Evolutionary conservation across 2,888 invertebrate genomes (phyloP).

Genomic region (Volucella zonaria): DNA sequence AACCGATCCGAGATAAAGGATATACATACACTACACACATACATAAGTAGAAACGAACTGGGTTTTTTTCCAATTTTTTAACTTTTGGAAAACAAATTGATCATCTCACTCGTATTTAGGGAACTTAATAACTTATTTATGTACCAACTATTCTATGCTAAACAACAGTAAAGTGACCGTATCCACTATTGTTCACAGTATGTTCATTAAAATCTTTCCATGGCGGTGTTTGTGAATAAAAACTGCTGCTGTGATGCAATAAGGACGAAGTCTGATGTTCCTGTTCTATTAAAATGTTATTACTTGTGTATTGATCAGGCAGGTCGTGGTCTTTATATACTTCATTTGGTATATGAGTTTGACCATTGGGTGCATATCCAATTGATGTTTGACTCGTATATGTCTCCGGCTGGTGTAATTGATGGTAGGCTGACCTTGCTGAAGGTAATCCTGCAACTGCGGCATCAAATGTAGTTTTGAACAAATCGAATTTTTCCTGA

Average conservation of each 20-base stretch:
- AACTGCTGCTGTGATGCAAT: constrained; percentile 81
- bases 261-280: constrained; percentile 43
- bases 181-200: constrained; percentile 75
- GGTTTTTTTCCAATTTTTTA: constrained; percentile 4
- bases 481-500: constrained; percentile 84
- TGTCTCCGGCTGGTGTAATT: constrained; percentile 40
- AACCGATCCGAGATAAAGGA: too few relatives aligned
- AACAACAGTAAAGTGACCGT: constrained; percentile 71
- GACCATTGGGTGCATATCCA: constrained; percentile 65
- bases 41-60: too few relatives aligned
- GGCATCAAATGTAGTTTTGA: constrained; percentile 85
- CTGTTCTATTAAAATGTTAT: constrained; percentile 65
- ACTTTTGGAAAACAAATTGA: constrained; percentile 45
- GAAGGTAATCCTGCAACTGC: constrained; percentile 76
- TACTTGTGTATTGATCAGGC: constrained; percentile 25
- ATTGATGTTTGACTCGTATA: constrained; percentile 48
- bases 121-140: constrained; percentile 32
- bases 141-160: constrained; percentile 56
- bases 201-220: constrained; percentile 82
- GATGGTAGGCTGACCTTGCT: constrained; percentile 47
- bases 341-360: constrained; percentile 45
- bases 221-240: constrained; percentile 82
- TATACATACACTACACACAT: too few relatives aligned
- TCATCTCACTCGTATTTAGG: constrained; percentile 35
- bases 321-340: constrained; percentile 32